Percentiles rank a stretch among this genome's conserved stretches.
Evolutionary conservation across 2,113 vertebrate genomes (phyloP).

Genomic region (Lasiurus borealis): DNA sequence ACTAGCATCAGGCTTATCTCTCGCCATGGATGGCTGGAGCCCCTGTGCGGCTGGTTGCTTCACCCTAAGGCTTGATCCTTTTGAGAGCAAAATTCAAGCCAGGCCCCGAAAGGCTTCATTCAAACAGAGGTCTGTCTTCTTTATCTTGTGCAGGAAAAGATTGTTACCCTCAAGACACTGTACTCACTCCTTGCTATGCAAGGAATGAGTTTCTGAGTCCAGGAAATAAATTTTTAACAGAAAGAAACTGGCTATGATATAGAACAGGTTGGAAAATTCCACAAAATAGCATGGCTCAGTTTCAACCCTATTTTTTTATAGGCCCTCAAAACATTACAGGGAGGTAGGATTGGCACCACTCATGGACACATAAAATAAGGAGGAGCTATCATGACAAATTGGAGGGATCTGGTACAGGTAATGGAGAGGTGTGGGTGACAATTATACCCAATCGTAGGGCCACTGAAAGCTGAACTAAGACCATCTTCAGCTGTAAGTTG

Average conservation of each 20-base stretch:
- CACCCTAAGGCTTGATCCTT: not conserved
- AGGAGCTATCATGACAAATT: not conserved
- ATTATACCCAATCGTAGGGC: not conserved
- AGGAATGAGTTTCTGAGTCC: not conserved
- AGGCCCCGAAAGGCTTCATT: constrained; percentile 2
- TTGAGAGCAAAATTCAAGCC: constrained; percentile 4
- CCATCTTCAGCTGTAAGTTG: not conserved
- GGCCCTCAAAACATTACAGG: not conserved
- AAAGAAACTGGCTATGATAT: constrained; percentile 1
- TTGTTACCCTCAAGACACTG: not conserved
- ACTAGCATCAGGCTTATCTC: not conserved
- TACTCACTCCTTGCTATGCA: not conserved
- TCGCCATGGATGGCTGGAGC: not conserved
- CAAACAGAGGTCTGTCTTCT: not conserved
- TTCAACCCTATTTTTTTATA: not conserved
- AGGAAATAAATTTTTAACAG: constrained; percentile 44
- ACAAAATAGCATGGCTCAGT: not conserved
- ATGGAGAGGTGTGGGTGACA: not conserved
- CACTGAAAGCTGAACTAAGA: not conserved
- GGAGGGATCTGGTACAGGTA: not conserved
- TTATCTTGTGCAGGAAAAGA: not conserved
- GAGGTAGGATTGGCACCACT: not conserved
- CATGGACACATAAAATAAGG: not conserved
- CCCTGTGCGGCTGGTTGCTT: not conserved
- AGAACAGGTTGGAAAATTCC: constrained; percentile 11